These are phyloP conservation scores for Icerya purchasi DNA, from an alignment of 2,888 invertebrate species.

Conservation along the genomic window DNA sequence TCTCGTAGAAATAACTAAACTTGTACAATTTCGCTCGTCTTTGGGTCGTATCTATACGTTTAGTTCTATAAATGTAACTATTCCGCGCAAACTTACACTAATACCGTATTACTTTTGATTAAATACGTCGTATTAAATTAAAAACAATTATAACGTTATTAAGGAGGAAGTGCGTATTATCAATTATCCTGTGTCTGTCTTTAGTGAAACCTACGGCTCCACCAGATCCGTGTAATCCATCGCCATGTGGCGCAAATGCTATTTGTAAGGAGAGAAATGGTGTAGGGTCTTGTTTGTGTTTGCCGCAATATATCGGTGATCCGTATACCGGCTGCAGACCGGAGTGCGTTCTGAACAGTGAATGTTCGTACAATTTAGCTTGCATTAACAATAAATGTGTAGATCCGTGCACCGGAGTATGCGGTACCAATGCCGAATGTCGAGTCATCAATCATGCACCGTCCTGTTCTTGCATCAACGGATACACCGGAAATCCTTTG, in stretches of 20 bases:
- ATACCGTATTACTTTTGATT: too few species aligned
- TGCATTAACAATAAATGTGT: slow-evolving; percentile 58
- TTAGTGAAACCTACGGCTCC: slow-evolving; percentile 28
- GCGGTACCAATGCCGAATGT: slow-evolving; percentile 57
- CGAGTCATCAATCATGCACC: slow-evolving; percentile 52
- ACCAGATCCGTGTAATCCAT: slow-evolving; percentile 52
- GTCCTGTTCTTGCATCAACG: slow-evolving; percentile 48
- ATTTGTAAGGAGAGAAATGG: slow-evolving; percentile 50
- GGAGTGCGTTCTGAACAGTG: slow-evolving; percentile 58
- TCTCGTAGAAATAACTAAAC: too few species aligned
- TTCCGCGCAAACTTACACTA: too few species aligned
- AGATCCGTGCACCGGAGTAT: slow-evolving; percentile 50
- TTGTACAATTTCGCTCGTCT: too few species aligned
- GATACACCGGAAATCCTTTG: slow-evolving; percentile 49
- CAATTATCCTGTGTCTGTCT: too few species aligned
- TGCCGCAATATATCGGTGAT: slow-evolving; percentile 51
- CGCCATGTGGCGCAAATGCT: slow-evolving; percentile 60
- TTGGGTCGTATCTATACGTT: too few species aligned
- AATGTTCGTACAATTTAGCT: slow-evolving; percentile 45
- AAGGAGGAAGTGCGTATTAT: too few species aligned
- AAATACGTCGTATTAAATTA: too few species aligned
- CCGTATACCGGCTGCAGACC: slow-evolving; percentile 57
- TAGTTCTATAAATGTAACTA: too few species aligned
- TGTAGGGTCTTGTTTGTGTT: slow-evolving; percentile 53
- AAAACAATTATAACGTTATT: too few species aligned